These are phyloP conservation scores for Drosophila tanythrix DNA, from an alignment of 2,888 invertebrate species.

Conservation along the genomic window DNA sequence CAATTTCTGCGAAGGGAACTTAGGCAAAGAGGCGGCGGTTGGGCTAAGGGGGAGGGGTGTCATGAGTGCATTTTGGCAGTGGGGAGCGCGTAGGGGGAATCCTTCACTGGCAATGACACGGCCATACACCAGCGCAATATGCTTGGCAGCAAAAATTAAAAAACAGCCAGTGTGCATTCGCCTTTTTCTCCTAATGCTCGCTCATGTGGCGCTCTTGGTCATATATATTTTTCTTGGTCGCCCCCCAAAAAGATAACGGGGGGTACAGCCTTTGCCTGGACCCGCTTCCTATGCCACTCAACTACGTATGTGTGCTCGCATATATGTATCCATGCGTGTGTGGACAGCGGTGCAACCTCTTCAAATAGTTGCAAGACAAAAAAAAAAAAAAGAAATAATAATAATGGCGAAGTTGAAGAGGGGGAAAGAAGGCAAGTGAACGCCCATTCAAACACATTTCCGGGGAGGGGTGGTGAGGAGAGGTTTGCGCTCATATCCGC, in stretches of 20 bases:
- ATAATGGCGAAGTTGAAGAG: background rate
- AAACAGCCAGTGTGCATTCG: slow-evolving; percentile 46
- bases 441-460: slow-evolving; percentile 75
- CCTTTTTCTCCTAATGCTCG: slow-evolving; percentile 63
- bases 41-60: background rate
- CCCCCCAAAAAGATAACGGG: slow-evolving; percentile 73
- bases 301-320: slow-evolving; percentile 19
- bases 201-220: slow-evolving; percentile 61
- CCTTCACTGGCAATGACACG: slow-evolving; percentile 49
- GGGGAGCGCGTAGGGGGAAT: background rate
- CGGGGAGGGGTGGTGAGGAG: slow-evolving; percentile 31
- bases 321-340: slow-evolving; percentile 1
- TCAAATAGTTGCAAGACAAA: slow-evolving; percentile 54
- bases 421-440: slow-evolving; percentile 34
- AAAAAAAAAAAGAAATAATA: slow-evolving; percentile 24
- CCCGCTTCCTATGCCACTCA: slow-evolving; percentile 49
- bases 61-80: slow-evolving; percentile 24
- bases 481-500: slow-evolving; percentile 67
- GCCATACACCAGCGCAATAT: slow-evolving; percentile 50
- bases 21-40: background rate
- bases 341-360: slow-evolving; percentile 72
- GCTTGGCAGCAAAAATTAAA: slow-evolving; percentile 60
- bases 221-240: slow-evolving; percentile 77
- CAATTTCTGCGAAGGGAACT: slow-evolving; percentile 63
- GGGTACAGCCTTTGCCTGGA: slow-evolving; percentile 16